These are phyloP conservation scores for Saccostrea echinata DNA, from an alignment of 1,140 invertebrate genomes.

Conservation along the genomic window DNA sequence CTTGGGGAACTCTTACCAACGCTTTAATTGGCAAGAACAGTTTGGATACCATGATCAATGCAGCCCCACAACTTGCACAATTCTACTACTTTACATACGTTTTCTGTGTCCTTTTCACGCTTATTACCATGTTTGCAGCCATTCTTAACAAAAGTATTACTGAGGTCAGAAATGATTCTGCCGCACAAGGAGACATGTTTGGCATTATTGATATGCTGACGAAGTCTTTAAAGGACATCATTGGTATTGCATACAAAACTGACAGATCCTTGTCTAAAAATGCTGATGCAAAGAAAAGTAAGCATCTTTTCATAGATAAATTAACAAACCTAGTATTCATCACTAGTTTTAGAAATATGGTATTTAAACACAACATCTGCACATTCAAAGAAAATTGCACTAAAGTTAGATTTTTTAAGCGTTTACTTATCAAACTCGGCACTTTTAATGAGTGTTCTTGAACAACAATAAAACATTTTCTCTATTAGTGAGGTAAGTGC, in stretches of 20 bases:
- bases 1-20: slow-evolving; percentile 62
- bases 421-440: too few relatives aligned
- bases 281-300: slow-evolving; percentile 23
- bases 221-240: slow-evolving; percentile 49
- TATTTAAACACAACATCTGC: background rate
- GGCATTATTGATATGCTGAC: slow-evolving; percentile 60
- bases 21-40: slow-evolving; percentile 68
- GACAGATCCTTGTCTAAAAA: background rate
- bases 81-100: slow-evolving; percentile 62
- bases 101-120: slow-evolving; percentile 62
- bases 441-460: too few relatives aligned
- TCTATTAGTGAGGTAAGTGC: too few relatives aligned
- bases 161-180: slow-evolving; percentile 46
- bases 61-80: slow-evolving; percentile 51
- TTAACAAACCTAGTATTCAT: too few relatives aligned
- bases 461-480: too few relatives aligned
- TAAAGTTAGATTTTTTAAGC: too few relatives aligned
- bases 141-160: slow-evolving; percentile 63
- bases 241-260: slow-evolving; percentile 45
- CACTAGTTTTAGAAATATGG: too few relatives aligned
- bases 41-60: slow-evolving; percentile 52
- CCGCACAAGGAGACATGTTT: slow-evolving; percentile 47
- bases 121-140: slow-evolving; percentile 65
- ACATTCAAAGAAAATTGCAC: too few relatives aligned
- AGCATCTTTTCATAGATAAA: background rate